These are phyloP conservation scores for Ploceus nigricollis DNA, from an alignment of 2,113 vertebrate genomes.

Conservation along the genomic window DNA sequence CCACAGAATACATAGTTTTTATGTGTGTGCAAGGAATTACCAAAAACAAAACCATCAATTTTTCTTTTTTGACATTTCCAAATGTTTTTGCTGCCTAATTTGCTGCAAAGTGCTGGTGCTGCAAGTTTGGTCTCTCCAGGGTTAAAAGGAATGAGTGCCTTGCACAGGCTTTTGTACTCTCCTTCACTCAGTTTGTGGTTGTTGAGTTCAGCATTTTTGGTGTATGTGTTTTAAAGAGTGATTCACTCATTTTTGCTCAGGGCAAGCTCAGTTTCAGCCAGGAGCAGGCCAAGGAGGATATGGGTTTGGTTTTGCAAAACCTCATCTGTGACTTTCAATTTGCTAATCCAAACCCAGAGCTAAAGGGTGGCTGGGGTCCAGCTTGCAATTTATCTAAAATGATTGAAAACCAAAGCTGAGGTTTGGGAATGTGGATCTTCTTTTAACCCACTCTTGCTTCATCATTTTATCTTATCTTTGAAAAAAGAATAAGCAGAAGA, in stretches of 20 bases:
- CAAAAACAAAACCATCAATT: background rate
- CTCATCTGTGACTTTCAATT: conserved; percentile 17
- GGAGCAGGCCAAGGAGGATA: conserved; percentile 1
- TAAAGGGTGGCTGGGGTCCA: background rate
- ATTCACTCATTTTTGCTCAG: conserved; percentile 2
- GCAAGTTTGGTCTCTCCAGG: background rate
- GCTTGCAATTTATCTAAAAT: background rate
- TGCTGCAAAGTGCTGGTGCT: background rate
- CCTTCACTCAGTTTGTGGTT: background rate
- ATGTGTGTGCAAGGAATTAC: background rate
- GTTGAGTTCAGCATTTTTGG: conserved; percentile 43
- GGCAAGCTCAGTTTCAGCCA: conserved; percentile 12
- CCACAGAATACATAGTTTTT: background rate
- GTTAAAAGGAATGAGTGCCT: background rate
- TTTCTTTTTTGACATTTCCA: background rate
- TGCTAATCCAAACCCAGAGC: conserved; percentile 10
- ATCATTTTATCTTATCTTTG: background rate
- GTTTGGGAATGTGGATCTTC: background rate
- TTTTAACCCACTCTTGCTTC: background rate
- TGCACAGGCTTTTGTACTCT: background rate
- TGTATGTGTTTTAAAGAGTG: background rate
- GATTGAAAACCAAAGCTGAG: background rate
- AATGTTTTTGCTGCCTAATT: background rate
- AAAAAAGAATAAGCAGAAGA: background rate
- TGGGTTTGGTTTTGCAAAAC: conserved; percentile 32